Evolutionary conservation across 2,113 vertebrate species (phyloP).

Genomic region (Phrynosoma blainvillii): DNA sequence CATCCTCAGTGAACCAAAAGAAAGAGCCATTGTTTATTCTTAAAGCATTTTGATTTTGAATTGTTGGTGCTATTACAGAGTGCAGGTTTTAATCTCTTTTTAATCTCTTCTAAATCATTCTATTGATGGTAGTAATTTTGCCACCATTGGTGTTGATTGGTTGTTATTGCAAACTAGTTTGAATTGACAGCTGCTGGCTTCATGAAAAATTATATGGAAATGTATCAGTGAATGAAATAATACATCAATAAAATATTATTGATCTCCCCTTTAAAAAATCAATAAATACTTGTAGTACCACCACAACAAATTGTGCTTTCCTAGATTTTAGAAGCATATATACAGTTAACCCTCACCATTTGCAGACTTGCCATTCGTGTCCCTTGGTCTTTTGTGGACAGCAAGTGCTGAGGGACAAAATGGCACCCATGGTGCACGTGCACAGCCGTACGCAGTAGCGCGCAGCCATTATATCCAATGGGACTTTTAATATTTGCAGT

Average conservation of each 20-base stretch:
- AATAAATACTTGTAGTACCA: background rate
- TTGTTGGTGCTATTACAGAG: background rate
- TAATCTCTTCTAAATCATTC: conserved; percentile 1
- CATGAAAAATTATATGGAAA: background rate
- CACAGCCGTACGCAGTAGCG: too few relatives aligned
- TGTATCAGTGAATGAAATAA: conserved; percentile 1
- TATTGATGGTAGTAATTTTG: background rate
- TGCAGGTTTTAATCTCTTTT: background rate
- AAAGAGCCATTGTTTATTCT: background rate
- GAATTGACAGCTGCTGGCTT: background rate
- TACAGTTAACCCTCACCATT: too few relatives aligned
- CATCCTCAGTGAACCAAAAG: background rate
- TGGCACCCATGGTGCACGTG: too few relatives aligned
- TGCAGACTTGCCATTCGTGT: too few relatives aligned
- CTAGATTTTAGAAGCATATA: background rate
- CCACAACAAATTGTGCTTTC: background rate
- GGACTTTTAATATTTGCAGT: too few relatives aligned
- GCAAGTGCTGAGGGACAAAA: too few relatives aligned
- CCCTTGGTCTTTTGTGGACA: too few relatives aligned
- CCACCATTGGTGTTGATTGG: background rate
- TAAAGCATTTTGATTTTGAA: background rate
- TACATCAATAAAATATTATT: background rate
- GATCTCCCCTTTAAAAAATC: background rate
- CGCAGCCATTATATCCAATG: too few relatives aligned
- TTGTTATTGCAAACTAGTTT: conserved; percentile 4